Evolutionary conservation across 2,113 vertebrate species (phyloP).

Genomic region (Hippopotamus amphibius): DNA sequence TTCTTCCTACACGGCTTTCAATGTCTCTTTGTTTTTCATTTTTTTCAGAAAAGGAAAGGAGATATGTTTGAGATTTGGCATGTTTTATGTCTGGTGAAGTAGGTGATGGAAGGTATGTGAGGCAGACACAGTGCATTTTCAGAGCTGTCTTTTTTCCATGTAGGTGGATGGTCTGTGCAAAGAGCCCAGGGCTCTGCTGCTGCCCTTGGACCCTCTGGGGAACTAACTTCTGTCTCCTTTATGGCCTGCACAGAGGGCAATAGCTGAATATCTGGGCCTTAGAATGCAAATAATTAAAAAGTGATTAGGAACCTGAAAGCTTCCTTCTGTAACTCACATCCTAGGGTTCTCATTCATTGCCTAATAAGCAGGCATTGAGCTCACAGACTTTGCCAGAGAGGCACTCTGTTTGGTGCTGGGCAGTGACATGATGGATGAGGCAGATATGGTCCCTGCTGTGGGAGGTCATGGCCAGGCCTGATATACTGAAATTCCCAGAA

Average conservation of each 20-base stretch:
- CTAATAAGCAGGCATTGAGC: not conserved
- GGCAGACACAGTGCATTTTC: not conserved
- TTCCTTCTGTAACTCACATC: not conserved
- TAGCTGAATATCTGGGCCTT: not conserved
- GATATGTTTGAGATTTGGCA: not conserved
- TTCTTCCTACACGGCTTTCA: not conserved
- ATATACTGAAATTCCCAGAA: not conserved
- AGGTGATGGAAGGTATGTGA: not conserved
- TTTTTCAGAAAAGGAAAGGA: conserved; percentile 1
- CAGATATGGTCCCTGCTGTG: not conserved
- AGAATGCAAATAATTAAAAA: conserved; percentile 8
- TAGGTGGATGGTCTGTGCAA: not conserved
- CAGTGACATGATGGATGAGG: not conserved
- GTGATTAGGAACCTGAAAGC: not conserved
- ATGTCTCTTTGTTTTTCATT: not conserved
- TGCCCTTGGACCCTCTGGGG: not conserved
- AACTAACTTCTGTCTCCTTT: not conserved
- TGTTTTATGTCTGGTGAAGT: conserved; percentile 12
- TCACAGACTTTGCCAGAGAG: not conserved
- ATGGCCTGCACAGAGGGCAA: not conserved
- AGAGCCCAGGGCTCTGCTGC: not conserved
- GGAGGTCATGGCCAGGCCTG: not conserved
- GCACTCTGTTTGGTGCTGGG: not conserved
- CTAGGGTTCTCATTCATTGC: not conserved
- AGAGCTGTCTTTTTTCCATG: not conserved